These are phyloP conservation scores for Caenorhabditis brenneri DNA, from an alignment of 1,140 invertebrate genomes.

Conservation along the genomic window DNA sequence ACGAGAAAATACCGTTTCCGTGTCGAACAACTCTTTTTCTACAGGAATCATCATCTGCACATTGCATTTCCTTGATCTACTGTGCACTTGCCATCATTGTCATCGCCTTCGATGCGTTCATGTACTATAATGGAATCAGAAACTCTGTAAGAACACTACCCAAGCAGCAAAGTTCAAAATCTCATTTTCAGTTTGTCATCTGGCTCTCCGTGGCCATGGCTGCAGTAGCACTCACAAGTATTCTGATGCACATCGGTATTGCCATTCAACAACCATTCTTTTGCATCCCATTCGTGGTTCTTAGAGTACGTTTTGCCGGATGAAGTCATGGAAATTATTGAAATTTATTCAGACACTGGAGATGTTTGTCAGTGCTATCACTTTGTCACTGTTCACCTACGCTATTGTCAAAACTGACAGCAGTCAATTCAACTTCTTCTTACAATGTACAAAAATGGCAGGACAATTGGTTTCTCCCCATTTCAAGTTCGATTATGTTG, in stretches of 20 bases:
- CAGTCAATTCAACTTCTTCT: not conserved
- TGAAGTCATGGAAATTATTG: not conserved
- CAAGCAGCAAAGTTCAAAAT: not conserved
- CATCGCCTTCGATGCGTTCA: not conserved
- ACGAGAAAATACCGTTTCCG: too few species aligned
- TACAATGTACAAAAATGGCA: constrained; percentile 4
- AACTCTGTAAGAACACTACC: not conserved
- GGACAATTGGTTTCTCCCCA: not conserved
- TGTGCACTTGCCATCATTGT: not conserved
- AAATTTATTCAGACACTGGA: not conserved
- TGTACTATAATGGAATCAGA: constrained; percentile 16
- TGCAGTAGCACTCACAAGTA: not conserved
- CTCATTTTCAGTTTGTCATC: not conserved
- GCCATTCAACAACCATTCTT: not conserved
- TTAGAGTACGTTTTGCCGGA: not conserved
- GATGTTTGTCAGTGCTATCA: not conserved
- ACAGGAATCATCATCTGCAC: not conserved
- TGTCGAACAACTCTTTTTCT: not conserved
- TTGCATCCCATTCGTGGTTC: constrained; percentile 3
- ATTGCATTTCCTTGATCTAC: constrained; percentile 10
- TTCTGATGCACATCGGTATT: constrained; percentile 22
- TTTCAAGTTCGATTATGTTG: not conserved
- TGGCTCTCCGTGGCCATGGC: not conserved
- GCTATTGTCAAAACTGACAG: not conserved
- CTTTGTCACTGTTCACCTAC: not conserved